Conservation (phyloP, 2,113 vertebrate genomes). For the Marmota monax region DNA sequence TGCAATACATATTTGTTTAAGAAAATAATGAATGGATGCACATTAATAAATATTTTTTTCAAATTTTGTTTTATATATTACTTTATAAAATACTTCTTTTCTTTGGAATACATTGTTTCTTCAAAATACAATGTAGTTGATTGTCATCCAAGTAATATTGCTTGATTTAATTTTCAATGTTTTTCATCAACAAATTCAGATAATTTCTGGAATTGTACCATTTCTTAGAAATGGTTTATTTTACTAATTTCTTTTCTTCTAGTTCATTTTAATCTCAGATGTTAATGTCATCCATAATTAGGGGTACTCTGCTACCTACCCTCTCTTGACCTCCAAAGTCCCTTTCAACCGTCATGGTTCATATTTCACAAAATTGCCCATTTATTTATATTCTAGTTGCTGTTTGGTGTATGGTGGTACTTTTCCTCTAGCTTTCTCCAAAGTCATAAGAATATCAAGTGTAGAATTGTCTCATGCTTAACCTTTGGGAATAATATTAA, state of each 20-base stretch:
- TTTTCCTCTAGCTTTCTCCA: conserved; percentile 64
- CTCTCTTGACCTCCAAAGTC: background rate
- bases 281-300: conserved; percentile 36
- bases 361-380: conserved; percentile 9
- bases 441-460: background rate
- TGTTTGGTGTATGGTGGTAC: conserved; percentile 36
- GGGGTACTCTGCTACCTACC: background rate
- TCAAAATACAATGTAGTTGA: conserved; percentile 42
- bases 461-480: conserved; percentile 31
- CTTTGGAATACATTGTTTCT: conserved; percentile 48
- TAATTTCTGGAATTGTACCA: conserved; percentile 41
- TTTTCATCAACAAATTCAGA: conserved; percentile 45
- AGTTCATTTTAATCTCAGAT: conserved; percentile 55
- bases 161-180: conserved; percentile 14
- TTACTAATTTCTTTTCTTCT: conserved; percentile 35
- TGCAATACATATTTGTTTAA: conserved; percentile 39
- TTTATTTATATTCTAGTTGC: conserved; percentile 58
- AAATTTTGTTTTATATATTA: conserved; percentile 59
- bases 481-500: conserved; percentile 23
- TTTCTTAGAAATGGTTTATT: conserved; percentile 3
- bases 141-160: conserved; percentile 6
- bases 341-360: conserved; percentile 32
- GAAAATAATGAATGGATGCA: conserved; percentile 20
- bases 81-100: conserved; percentile 50
- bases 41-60: conserved; percentile 15